Evolutionary conservation across 2,888 invertebrate species (phyloP).

Genomic region (Chalcosyrphus nemorum): DNA sequence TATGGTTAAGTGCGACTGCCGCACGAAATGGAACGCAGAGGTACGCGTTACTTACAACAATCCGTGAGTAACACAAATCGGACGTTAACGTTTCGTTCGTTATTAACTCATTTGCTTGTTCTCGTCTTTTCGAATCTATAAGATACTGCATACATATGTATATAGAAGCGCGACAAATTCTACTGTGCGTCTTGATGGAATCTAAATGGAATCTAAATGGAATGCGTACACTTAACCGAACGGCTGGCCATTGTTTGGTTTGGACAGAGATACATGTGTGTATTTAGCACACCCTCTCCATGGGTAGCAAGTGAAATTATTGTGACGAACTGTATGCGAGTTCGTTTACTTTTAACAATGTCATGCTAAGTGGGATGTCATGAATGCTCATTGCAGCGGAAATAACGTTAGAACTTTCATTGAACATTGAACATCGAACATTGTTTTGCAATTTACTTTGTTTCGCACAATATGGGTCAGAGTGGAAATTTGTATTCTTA

Average conservation of each 20-base stretch:
- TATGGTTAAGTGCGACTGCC: not conserved
- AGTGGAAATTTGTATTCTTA: slow-evolving; percentile 50
- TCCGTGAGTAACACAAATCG: slow-evolving; percentile 15
- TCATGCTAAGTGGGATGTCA: slow-evolving; percentile 69
- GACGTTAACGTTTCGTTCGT: not conserved
- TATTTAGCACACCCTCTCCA: slow-evolving; percentile 56
- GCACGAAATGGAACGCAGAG: slow-evolving; percentile 16
- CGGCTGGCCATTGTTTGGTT: slow-evolving; percentile 21
- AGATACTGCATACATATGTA: too few relatives aligned
- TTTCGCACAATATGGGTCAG: slow-evolving; percentile 28
- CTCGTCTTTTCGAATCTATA: not conserved
- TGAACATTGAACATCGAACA: slow-evolving; percentile 15
- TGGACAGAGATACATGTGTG: slow-evolving; percentile 9
- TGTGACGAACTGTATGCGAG: slow-evolving; percentile 37
- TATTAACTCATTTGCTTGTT: slow-evolving; percentile 1
- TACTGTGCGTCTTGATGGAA: not conserved
- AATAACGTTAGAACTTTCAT: slow-evolving; percentile 68
- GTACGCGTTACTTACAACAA: not conserved
- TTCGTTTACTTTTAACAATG: slow-evolving; percentile 49
- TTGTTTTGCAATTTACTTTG: slow-evolving; percentile 26
- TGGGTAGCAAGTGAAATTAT: slow-evolving; percentile 59
- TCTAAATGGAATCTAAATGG: slow-evolving; percentile 24
- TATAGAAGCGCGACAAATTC: slow-evolving; percentile 7
- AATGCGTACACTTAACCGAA: slow-evolving; percentile 62
- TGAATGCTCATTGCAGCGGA: slow-evolving; percentile 67